Percentiles rank a stretch among this genome's conserved stretches.
These are phyloP conservation scores for Neodiprion lecontei DNA, from an alignment of 1,140 invertebrate species.

Conservation along the genomic window DNA sequence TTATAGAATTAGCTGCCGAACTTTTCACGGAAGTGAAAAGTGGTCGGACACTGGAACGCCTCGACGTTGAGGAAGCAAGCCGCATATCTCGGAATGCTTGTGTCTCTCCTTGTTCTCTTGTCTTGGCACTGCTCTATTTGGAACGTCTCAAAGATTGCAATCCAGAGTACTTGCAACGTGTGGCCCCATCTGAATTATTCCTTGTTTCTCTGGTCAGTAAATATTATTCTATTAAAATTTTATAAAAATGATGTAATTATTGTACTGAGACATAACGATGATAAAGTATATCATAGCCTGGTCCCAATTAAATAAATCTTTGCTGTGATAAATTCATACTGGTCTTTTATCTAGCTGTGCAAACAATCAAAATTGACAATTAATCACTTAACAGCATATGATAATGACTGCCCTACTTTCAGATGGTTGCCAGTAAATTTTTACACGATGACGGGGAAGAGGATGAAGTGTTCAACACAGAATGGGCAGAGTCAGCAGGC, in stretches of 20 bases:
- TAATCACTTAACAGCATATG: neutral
- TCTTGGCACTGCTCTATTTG: constrained; percentile 85
- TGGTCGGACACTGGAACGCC: constrained; percentile 75
- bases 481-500: constrained; percentile 86
- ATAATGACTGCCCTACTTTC: constrained; percentile 42
- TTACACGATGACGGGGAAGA: constrained; percentile 90
- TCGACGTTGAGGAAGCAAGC: constrained; percentile 82
- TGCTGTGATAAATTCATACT: neutral
- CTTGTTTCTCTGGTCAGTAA: constrained; percentile 85
- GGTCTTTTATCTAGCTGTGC: constrained; percentile 6
- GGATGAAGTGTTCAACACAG: constrained; percentile 85
- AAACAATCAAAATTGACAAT: too few relatives aligned
- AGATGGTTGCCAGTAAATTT: constrained; percentile 97
- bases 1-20: constrained; percentile 82
- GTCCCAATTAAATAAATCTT: neutral
- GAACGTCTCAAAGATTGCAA: constrained; percentile 83
- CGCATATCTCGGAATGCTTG: constrained; percentile 79
- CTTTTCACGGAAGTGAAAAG: constrained; percentile 77
- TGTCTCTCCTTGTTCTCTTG: constrained; percentile 84
- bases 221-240: constrained; percentile 23
- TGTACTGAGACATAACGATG: neutral
- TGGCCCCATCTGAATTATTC: constrained; percentile 89
- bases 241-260: constrained; percentile 14
- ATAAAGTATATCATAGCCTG: neutral
- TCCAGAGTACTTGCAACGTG: constrained; percentile 80